Evolutionary conservation across 2,797 vertebrate species (phyloP), one percentile per base, ranked within the genome.

Genomic region (Pseudomugil tenellus): DNA sequence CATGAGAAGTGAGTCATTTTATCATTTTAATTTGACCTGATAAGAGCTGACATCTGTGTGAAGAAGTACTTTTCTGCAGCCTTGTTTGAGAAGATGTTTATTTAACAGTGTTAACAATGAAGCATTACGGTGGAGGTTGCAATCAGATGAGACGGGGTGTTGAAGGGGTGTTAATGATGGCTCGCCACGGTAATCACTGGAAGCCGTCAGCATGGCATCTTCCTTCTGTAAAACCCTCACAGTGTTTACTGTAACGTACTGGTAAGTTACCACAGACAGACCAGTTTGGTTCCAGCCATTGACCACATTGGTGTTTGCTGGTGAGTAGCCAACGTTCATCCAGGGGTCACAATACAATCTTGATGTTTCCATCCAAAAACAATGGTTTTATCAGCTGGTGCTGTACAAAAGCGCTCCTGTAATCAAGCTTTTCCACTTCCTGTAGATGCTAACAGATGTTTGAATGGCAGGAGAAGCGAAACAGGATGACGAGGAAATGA

Each of bases 401-500:
- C 39, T 41, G 5, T 26, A 84, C 79, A 83, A 78, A 70, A 56
- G n/a, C 57, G 69, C 70, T 58, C 72, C 48, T 2, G 16, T 49
- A 71, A 79, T 76, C 75, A 58, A 41, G 67, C 54, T 67, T 62
- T 67, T 65, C 59, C 56, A 71, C 72, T 85, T 88, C 77, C 81
- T 81, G 69, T 68, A 58, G 66, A 63, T 67, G 67, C 52, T 79
- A 12, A 37, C 62, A 61, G 39, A 41, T 19, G 39, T 41, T 41
- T 19, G 39, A 41, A 53, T 57, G 0, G 39, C 57, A 71, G 49
- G 51, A 23, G 65, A 35, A 23, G 43, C 32, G 31, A 70, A 76
- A 72, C 61, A 61, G 39, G 29, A 57, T 39, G 23, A 23, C 8
- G 0, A 49, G 80, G 79, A 41, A 41, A 17, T 41, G 39, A 80